Base-by-base conservation (phyloP, 2,113 vertebrate species). In the Chaetodon auriga region DNA sequence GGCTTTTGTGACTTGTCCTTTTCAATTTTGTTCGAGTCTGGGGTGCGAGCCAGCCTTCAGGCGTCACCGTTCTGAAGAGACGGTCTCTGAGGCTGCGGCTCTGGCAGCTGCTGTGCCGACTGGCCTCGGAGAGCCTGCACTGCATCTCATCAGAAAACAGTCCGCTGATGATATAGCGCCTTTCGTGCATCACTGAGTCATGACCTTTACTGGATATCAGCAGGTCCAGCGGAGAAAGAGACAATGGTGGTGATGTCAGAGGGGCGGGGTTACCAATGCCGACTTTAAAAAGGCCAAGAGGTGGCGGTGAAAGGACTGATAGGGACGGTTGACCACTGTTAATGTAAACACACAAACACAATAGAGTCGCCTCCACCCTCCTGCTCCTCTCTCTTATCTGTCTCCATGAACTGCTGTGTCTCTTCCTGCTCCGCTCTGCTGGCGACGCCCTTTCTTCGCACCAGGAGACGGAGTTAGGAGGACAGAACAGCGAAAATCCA, bases 1-100 rank as follows among this genome's bases (percentile, higher is more conserved):
- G 82, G 69, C 80, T 84, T 89, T 81, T 78, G 86, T 72, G 89
- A 92, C 78, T 82, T 71, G 78, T 83, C 65, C 75, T 87, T 86
- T 82, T 78, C 41, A 68, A 12, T 68, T 58, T 86, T 12, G 30
- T 80, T 70, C 80, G 79, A 75, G 60, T 81, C 85, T 80, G 77
- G 81, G 85, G 65, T 61, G 19, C 4, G 55, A 78, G 82, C 81
- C 77, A 89, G 83, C 41, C 54, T 45, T 35, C 72, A 62, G 86
- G 87, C 85, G 68, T 90, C 90, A 72, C 68, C 49, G 41, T 8
- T 83, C 68, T 83, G 81, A 54, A 41, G 49, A 58, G 75, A 23
- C 21, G 45, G 71, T 81, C 78, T 85, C 81, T 38, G 62, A 82
- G 75, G 89, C 80, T 78, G 72, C 7, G 38, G 81, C 70, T 86